phyloP scores from a whole-genome alignment of 2,113 vertebrate species.

The Sarotherodon lohbergeri region DNA sequence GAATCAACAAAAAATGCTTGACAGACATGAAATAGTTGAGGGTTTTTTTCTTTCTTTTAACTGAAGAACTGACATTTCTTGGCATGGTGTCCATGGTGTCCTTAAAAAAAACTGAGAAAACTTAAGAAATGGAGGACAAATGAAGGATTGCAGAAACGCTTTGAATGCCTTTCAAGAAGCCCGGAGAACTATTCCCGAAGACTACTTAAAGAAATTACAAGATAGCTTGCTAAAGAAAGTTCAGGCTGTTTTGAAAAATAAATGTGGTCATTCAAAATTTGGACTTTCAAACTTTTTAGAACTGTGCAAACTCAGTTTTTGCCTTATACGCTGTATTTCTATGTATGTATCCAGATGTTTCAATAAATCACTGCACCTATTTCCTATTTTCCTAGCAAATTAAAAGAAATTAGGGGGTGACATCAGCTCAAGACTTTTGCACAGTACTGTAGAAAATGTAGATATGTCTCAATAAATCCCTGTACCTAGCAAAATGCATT shows the following conservation, averaged over 20 bases:
- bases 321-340: not conserved
- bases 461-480: not conserved
- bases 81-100: not conserved
- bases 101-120: not conserved
- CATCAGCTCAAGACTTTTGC: not conserved
- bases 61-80: not conserved
- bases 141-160: not conserved
- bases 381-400: not conserved
- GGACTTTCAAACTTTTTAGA: not conserved
- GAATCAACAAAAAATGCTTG: not conserved
- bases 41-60: accelerated
- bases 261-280: not conserved
- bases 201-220: not conserved
- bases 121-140: not conserved
- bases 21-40: not conserved
- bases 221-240: not conserved
- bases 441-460: not conserved
- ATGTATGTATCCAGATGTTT: not conserved
- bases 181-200: not conserved
- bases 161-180: not conserved
- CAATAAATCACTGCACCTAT: not conserved
- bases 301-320: not conserved
- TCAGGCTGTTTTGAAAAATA: not conserved
- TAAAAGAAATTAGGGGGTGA: not conserved
- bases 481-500: not conserved